phyloP scores from a whole-genome alignment of 2,888 invertebrate species.

The Leucoma salicis region DNA sequence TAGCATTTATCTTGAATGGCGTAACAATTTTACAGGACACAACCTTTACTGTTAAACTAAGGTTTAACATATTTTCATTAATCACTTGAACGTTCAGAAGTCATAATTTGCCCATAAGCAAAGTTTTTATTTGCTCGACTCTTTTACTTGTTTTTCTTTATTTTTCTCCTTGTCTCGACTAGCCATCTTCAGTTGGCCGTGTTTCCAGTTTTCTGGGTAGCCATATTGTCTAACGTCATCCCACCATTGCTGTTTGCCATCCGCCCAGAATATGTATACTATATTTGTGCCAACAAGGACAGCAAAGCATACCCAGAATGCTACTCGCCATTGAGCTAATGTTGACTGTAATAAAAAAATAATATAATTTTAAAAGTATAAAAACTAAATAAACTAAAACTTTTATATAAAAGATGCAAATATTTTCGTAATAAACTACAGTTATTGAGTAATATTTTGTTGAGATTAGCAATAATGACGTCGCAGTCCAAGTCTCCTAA shows the following conservation, averaged over 20 bases:
- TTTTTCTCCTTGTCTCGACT: slow-evolving; percentile 62
- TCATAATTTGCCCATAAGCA: too few species aligned
- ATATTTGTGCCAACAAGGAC: slow-evolving; percentile 85
- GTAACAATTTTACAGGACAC: too few species aligned
- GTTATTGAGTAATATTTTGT: too few species aligned
- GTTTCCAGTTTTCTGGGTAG: slow-evolving; percentile 69
- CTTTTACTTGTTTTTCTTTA: slow-evolving; percentile 56
- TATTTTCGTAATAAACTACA: too few species aligned
- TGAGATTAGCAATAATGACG: too few species aligned
- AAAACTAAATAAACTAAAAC: too few species aligned
- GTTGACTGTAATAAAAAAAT: slow-evolving; percentile 75
- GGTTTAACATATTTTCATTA: too few species aligned
- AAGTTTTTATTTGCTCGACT: slow-evolving; percentile 22
- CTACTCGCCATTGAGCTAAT: slow-evolving; percentile 84
- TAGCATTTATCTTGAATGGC: too few species aligned
- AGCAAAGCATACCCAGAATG: slow-evolving; percentile 88
- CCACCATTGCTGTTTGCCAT: slow-evolving; percentile 88
- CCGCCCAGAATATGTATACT: slow-evolving; percentile 85
- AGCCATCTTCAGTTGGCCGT: slow-evolving; percentile 57
- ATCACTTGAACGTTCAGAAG: too few species aligned
- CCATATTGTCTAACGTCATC: slow-evolving; percentile 83
- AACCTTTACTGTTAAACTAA: too few species aligned
- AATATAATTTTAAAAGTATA: background rate
- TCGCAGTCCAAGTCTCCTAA: too few species aligned
- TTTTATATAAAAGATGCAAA: too few species aligned